A percentile compares a stretch with the other conserved stretches of the same genome.
Conservation (phyloP, 2,113 vertebrate genomes). For the Pygoscelis antarcticus region DNA sequence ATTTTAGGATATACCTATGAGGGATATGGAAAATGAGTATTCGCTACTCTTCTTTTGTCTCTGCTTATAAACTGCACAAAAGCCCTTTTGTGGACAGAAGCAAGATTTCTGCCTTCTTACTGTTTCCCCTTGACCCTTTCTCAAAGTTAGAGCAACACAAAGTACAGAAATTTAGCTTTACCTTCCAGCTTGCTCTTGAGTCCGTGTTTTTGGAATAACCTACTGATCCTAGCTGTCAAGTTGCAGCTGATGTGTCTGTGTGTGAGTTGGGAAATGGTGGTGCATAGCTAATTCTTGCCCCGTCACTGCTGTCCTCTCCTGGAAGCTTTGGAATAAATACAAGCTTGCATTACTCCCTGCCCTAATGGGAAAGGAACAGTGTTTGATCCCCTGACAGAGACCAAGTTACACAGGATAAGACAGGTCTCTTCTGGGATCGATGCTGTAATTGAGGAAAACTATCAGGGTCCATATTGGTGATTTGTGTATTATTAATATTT, state of each 20-base stretch:
- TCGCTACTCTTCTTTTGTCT: background rate
- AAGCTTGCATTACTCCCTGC: background rate
- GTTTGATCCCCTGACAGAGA: background rate
- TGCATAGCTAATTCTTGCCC: background rate
- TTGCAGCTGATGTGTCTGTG: background rate
- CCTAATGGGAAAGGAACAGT: background rate
- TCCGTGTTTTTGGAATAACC: background rate
- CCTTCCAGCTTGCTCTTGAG: background rate
- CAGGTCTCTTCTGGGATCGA: background rate
- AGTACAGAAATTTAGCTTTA: background rate
- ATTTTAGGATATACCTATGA: background rate
- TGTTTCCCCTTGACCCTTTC: background rate
- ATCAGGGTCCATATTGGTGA: background rate
- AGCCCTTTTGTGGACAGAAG: background rate
- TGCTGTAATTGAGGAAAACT: background rate
- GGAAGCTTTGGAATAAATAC: background rate
- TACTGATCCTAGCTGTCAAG: background rate
- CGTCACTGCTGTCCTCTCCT: background rate
- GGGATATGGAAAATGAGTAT: background rate
- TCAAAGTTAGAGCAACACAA: background rate
- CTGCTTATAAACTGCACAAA: background rate
- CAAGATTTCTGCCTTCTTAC: background rate
- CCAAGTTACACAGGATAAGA: background rate
- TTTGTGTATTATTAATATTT: background rate
- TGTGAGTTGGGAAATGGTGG: background rate